Evolutionary conservation across 2,888 invertebrate genomes (phyloP), one percentile per base, ranked within the genome.

Genomic region (Cephus runcator): DNA sequence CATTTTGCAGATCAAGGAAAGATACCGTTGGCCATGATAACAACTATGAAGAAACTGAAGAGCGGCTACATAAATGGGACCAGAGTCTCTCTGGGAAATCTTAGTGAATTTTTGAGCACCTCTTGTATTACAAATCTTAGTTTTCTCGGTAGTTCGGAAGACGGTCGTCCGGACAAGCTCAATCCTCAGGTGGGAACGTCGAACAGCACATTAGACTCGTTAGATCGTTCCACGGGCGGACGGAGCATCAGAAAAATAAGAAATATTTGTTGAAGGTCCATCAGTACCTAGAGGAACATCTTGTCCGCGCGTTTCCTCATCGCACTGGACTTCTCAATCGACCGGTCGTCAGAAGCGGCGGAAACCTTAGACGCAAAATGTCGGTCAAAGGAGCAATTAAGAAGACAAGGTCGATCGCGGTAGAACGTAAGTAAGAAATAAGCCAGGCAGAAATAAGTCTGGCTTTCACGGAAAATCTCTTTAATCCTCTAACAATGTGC

Each of bases 31-130:
- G 97, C 98, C 0, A 97, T 99, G 95, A 96, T 99, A 85, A 98
- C 98, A 3, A 99, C 99, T 1, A 97, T 99, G 95, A 98, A 98
- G 90, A 99, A 99, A 92, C 93, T 99, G 4, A 98, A 98, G 92
- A 98, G 98, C 80, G 99, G 99, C 12, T 99, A 99, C 90, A 98
- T 99, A 77, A 98, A 98, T 89, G 99, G 99, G n/a, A 99, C 99
- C 0, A 94, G 99, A 86, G 99, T 99, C 0, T 97, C 98, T 79
- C 93, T 99, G 80, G 99, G 99, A n/a, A 96, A 96, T 90, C 92
- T 99, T 40, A 96, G 96, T 82, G 99, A 99, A 85, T 99, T 99
- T 91, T 93, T 99, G 79, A 98, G 96, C 87, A 99, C 99, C 0
- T 99, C 99, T 3, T 99, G 99, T 82, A 97, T 99, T 74, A 98